Evolutionary conservation across 2,113 vertebrate genomes (phyloP).

Genomic region (Scomber japonicus): DNA sequence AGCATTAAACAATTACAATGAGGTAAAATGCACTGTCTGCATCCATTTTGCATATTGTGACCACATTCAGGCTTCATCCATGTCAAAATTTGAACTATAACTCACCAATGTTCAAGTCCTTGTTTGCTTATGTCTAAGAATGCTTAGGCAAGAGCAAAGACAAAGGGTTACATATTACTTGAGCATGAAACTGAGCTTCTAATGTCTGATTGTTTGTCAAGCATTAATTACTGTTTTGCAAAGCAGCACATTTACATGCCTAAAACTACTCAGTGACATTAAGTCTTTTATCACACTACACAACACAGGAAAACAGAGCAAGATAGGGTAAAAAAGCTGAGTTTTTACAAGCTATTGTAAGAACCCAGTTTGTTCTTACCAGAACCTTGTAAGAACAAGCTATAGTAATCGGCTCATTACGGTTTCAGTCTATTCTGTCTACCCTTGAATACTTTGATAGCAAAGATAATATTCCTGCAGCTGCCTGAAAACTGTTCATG

Average conservation of each 20-base stretch:
- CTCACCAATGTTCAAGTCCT: not conserved
- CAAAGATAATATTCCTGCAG: not conserved
- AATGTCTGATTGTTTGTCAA: not conserved
- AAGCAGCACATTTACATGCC: not conserved
- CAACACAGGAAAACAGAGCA: not conserved
- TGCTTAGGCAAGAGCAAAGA: not conserved
- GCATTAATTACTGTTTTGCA: not conserved
- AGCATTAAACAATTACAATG: not conserved
- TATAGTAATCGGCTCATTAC: slow-evolving; percentile 1
- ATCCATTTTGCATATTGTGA: not conserved
- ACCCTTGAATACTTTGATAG: not conserved
- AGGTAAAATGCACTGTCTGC: not conserved
- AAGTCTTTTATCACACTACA: not conserved
- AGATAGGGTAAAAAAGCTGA: not conserved
- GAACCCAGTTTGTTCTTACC: too few relatives aligned
- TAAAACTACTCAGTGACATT: not conserved
- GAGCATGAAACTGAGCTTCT: not conserved
- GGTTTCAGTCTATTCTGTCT: not conserved
- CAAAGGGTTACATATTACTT: not conserved
- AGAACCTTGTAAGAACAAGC: too few relatives aligned
- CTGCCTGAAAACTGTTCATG: not conserved
- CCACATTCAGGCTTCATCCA: not conserved
- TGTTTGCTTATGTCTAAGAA: too few relatives aligned
- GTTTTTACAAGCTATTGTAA: not conserved
- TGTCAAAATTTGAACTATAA: not conserved